Evolutionary conservation across 1,140 invertebrate species (phyloP).

Genomic region (Plectrocnemia conspersa): DNA sequence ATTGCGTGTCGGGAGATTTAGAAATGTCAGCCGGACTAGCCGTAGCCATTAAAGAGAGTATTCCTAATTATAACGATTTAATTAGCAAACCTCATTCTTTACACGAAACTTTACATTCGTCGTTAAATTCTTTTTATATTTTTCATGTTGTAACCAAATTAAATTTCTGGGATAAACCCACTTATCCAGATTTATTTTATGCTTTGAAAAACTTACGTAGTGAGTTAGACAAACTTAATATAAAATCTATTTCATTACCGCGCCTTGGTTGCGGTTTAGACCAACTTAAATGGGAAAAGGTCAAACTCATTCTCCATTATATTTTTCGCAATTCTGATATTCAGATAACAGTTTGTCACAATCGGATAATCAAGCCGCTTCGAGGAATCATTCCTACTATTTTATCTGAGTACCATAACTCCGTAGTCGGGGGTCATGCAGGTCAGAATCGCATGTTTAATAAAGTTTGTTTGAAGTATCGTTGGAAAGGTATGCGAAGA

Average conservation of each 20-base stretch:
- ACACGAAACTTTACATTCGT: too few species aligned
- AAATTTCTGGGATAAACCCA: slow-evolving; percentile 27
- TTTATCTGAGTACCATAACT: too few species aligned
- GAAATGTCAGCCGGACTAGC: too few species aligned
- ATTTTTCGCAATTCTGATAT: slow-evolving; percentile 24
- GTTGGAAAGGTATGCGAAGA: too few species aligned
- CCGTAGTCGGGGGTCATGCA: slow-evolving; percentile 36
- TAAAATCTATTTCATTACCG: slow-evolving; percentile 20
- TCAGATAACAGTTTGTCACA: slow-evolving; percentile 19
- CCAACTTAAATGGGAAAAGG: slow-evolving; percentile 26
- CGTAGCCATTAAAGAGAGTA: too few species aligned
- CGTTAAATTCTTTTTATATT: slow-evolving; percentile 13
- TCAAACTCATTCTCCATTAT: slow-evolving; percentile 27
- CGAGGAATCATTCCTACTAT: too few species aligned
- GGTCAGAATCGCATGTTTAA: slow-evolving; percentile 36
- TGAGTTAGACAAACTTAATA: slow-evolving; percentile 14
- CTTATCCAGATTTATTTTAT: slow-evolving; percentile 26
- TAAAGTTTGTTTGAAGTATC: too few species aligned
- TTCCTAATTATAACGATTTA: too few species aligned
- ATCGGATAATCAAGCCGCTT: slow-evolving; percentile 14
- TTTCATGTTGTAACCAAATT: slow-evolving; percentile 27
- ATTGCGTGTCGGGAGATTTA: too few species aligned
- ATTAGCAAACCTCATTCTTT: too few species aligned
- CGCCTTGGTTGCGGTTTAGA: slow-evolving; percentile 12
- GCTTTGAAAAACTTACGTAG: slow-evolving; percentile 20